Evolutionary conservation across 1,140 invertebrate species (phyloP).

Genomic region (Drosophila sturtevanti): DNA sequence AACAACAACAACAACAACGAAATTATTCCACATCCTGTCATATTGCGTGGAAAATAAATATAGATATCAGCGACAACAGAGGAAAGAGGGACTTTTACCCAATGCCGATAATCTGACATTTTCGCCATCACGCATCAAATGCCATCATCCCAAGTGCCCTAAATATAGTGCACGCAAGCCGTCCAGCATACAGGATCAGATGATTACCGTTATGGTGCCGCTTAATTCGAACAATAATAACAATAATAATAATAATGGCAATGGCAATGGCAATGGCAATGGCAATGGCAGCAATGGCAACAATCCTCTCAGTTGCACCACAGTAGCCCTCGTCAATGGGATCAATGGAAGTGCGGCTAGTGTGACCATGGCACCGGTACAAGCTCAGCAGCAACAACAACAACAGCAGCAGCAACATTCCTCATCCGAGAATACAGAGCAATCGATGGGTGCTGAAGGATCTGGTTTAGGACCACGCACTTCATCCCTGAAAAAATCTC

Average conservation of each 20-base stretch:
- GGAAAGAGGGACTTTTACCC: conserved; percentile 78
- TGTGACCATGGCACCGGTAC: conserved; percentile 39
- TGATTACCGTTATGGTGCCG: conserved; percentile 82
- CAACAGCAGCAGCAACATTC: conserved; percentile 54
- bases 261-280: conserved; percentile 26
- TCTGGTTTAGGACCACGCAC: conserved; percentile 28
- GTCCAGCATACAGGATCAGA: conserved; percentile 82
- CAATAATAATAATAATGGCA: conserved; percentile 55
- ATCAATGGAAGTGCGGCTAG: conserved; percentile 64
- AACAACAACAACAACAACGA: neutral
- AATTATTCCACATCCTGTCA: neutral
- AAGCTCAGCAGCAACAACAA: conserved; percentile 2
- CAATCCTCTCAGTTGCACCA: conserved; percentile 37
- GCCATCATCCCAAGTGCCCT: conserved; percentile 82
- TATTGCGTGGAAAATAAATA: too few species aligned
- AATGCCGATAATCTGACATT: conserved; percentile 82
- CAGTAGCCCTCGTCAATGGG: conserved; percentile 68
- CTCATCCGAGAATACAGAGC: conserved; percentile 80
- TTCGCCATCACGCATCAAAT: conserved; percentile 81
- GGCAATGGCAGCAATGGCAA: conserved; percentile 29
- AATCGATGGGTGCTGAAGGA: conserved; percentile 57
- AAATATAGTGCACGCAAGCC: conserved; percentile 80
- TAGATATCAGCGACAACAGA: conserved; percentile 80
- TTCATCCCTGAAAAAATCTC: conserved; percentile 70
- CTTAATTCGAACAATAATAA: conserved; percentile 76